Evolutionary conservation across 2,888 invertebrate species (phyloP).

Genomic region (Tipula unca): DNA sequence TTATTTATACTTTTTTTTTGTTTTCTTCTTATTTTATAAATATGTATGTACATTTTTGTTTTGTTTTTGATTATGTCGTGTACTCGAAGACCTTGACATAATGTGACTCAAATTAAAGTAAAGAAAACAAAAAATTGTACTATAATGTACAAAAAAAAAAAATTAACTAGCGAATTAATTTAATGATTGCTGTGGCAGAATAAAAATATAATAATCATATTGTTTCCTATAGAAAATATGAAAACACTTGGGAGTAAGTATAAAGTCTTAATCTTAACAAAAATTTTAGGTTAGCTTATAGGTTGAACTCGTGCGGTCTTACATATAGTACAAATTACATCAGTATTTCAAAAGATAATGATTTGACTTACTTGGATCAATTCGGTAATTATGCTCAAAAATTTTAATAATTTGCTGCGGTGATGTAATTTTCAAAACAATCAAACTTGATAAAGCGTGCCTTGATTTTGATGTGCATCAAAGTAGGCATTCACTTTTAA

Average conservation of each 20-base stretch:
- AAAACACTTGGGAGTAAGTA: background rate
- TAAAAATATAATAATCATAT: too few species aligned
- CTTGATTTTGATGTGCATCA: too few species aligned
- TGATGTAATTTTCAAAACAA: too few species aligned
- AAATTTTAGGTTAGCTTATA: background rate
- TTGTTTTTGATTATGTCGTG: background rate
- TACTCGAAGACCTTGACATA: background rate
- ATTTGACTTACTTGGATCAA: too few species aligned
- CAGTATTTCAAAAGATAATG: background rate
- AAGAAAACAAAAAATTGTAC: background rate
- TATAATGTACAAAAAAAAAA: background rate
- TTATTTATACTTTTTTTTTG: background rate
- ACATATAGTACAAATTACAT: background rate
- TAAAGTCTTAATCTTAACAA: background rate
- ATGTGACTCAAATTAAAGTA: background rate
- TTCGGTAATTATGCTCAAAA: too few species aligned
- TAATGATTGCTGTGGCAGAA: background rate
- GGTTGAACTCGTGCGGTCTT: background rate
- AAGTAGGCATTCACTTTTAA: too few species aligned
- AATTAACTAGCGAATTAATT: background rate
- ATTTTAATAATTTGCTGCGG: too few species aligned
- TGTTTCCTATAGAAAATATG: too few species aligned
- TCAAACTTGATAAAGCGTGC: too few species aligned
- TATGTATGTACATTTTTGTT: background rate
- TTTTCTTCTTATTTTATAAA: background rate